Percentiles rank a stretch among this genome's conserved stretches.
These are phyloP conservation scores for Liolophura sinensis DNA, from an alignment of 1,140 invertebrate species.

Conservation along the genomic window DNA sequence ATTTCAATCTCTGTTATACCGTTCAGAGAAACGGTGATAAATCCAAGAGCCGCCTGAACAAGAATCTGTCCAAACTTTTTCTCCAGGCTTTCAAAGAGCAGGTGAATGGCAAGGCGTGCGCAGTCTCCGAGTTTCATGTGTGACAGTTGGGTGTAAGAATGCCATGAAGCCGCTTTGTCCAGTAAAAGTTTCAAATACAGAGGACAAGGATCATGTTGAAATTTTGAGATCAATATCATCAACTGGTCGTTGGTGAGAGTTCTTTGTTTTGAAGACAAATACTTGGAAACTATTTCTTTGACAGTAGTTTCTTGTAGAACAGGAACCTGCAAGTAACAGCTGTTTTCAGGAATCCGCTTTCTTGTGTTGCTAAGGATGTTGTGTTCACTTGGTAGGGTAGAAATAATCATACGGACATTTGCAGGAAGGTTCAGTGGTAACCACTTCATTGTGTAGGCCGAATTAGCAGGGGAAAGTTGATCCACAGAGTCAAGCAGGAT, in stretches of 20 bases:
- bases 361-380: slow-evolving; percentile 41
- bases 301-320: slow-evolving; percentile 32
- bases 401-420: slow-evolving; percentile 71
- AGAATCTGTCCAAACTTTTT: slow-evolving; percentile 45
- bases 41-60: slow-evolving; percentile 73
- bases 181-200: slow-evolving; percentile 46
- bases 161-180: slow-evolving; percentile 43
- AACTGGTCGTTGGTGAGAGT: slow-evolving; percentile 33
- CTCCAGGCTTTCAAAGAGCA: slow-evolving; percentile 46
- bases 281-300: slow-evolving; percentile 36
- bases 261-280: slow-evolving; percentile 30
- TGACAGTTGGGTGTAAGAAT: slow-evolving; percentile 31
- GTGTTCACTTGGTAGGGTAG: slow-evolving; percentile 49
- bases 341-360: slow-evolving; percentile 26
- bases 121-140: slow-evolving; percentile 23
- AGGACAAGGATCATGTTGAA: slow-evolving; percentile 32
- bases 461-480: slow-evolving; percentile 38
- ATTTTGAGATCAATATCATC: slow-evolving; percentile 27
- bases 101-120: slow-evolving; percentile 37
- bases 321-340: slow-evolving; percentile 35
- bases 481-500: slow-evolving; percentile 57
- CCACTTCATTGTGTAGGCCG: slow-evolving; percentile 49
- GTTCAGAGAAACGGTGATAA: slow-evolving; percentile 59
- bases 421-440: slow-evolving; percentile 42
- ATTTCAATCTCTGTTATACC: slow-evolving; percentile 54